A percentile compares a stretch with the other conserved stretches of the same genome.
These are phyloP conservation scores for Drosophila rubida DNA, from an alignment of 2,888 invertebrate species.

Conservation along the genomic window DNA sequence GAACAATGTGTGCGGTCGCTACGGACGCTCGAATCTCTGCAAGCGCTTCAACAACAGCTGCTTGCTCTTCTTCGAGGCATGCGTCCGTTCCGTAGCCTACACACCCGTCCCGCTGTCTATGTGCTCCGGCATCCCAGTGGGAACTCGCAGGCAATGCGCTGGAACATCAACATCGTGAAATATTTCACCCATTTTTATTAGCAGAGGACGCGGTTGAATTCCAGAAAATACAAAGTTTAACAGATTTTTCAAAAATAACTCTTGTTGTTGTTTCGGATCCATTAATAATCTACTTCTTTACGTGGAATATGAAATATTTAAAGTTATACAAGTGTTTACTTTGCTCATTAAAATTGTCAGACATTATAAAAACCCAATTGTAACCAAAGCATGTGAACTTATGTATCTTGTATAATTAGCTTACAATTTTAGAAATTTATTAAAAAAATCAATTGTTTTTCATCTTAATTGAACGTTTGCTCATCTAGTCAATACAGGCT, in stretches of 20 bases:
- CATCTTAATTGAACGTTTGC: too few species aligned
- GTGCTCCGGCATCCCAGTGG: constrained; percentile 45
- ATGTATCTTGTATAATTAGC: too few species aligned
- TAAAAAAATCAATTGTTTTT: too few species aligned
- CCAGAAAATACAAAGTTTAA: background rate
- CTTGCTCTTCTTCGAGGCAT: constrained; percentile 37
- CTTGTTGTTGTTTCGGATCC: background rate
- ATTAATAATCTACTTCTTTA: background rate
- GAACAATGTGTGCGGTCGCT: constrained; percentile 44
- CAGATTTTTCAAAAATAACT: background rate
- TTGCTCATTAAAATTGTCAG: background rate
- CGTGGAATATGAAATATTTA: too few species aligned
- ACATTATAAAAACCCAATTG: too few species aligned
- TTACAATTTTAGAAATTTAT: too few species aligned
- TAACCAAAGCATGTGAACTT: too few species aligned
- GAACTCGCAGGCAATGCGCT: constrained; percentile 44
- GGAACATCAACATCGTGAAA: constrained; percentile 24
- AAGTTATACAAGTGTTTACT: too few species aligned
- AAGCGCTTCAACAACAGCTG: constrained; percentile 58
- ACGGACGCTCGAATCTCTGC: constrained; percentile 64
- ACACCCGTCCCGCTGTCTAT: constrained; percentile 22
- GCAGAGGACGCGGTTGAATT: constrained; percentile 42
- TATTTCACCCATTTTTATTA: constrained; percentile 43
- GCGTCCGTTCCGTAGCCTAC: constrained; percentile 33
- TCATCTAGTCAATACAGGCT: too few species aligned